Evolutionary conservation across 2,797 vertebrate genomes (phyloP).

Genomic region (Danio tinwini): DNA sequence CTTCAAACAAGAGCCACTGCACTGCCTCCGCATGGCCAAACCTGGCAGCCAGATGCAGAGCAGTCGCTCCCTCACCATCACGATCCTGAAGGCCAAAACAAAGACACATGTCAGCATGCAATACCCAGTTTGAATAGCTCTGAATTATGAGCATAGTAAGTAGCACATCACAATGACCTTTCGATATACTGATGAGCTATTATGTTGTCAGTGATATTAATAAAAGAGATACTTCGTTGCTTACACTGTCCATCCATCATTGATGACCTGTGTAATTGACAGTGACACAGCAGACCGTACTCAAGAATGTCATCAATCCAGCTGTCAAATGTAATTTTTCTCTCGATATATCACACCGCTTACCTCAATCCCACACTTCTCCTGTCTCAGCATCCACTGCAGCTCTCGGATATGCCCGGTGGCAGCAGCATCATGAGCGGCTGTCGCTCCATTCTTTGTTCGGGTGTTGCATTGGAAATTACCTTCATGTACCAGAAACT

Average conservation of each 20-base stretch:
- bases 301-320: conserved; percentile 18
- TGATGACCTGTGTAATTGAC: conserved; percentile 28
- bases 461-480: conserved; percentile 71
- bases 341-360: conserved; percentile 32
- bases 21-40: conserved; percentile 78
- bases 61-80: conserved; percentile 81
- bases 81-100: conserved; percentile 71
- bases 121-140: neutral
- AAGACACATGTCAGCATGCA: neutral
- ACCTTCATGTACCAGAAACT: conserved; percentile 77
- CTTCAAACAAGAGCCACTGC: conserved; percentile 80
- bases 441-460: conserved; percentile 84
- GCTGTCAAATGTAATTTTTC: conserved; percentile 13
- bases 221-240: conserved; percentile 20
- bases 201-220: conserved; percentile 2
- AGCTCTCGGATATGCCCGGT: conserved; percentile 80
- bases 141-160: conserved; percentile 10
- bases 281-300: conserved; percentile 3
- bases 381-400: conserved; percentile 79
- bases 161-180: conserved; percentile 18
- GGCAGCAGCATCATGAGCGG: conserved; percentile 83
- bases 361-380: conserved; percentile 80
- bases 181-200: neutral
- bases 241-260: conserved; percentile 35
- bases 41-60: conserved; percentile 83